phyloP scores from a whole-genome alignment of 2,888 invertebrate genomes.

The Rutpela maculata region DNA sequence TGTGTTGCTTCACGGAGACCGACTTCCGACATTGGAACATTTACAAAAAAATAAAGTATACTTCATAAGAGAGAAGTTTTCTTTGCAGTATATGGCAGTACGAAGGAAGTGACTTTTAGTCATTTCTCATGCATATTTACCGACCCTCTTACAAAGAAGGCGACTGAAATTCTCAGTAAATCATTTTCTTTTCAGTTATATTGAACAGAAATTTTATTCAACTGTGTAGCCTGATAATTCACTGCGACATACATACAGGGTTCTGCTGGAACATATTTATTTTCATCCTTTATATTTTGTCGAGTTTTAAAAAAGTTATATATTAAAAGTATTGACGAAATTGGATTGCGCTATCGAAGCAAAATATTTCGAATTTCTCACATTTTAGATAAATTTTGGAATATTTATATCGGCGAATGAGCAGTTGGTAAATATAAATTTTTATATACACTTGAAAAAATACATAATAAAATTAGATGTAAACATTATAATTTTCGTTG shows the following conservation, averaged over 20 bases:
- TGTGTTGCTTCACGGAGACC: too few species aligned
- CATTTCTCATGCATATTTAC: conserved; percentile 4
- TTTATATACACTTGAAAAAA: too few species aligned
- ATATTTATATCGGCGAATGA: too few species aligned
- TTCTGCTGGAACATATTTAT: not conserved
- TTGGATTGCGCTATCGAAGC: not conserved
- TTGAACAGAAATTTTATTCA: not conserved
- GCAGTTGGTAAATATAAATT: too few species aligned
- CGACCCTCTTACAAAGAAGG: not conserved
- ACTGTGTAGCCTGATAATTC: not conserved
- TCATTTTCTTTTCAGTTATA: conserved; percentile 3
- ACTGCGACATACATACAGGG: not conserved
- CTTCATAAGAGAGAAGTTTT: not conserved
- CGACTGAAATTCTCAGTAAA: not conserved
- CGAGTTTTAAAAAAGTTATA: not conserved
- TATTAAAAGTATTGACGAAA: not conserved
- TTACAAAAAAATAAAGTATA: not conserved
- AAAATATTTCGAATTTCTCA: not conserved
- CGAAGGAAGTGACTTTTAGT: not conserved
- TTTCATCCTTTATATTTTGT: not conserved
- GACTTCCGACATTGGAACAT: not conserved
- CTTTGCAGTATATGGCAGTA: not conserved
- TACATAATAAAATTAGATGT: too few species aligned
- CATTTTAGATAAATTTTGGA: too few species aligned
- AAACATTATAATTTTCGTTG: too few species aligned